Evolutionary conservation across 2,888 invertebrate genomes (phyloP), one percentile per base, ranked within the genome.

Genomic region (Ectemnius continuus): DNA sequence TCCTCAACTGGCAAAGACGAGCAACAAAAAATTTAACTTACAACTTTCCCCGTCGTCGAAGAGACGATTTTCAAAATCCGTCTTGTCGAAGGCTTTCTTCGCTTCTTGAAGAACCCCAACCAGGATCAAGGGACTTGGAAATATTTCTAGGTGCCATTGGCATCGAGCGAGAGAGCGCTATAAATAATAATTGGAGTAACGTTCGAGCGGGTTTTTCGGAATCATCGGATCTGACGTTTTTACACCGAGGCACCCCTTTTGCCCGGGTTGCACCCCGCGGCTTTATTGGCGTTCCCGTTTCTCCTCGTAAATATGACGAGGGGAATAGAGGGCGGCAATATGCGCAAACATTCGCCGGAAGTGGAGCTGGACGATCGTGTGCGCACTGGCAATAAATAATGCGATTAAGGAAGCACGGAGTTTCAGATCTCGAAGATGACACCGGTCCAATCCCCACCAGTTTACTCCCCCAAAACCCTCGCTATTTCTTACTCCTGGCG

Each of bases 351-450:
- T 75, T 79, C 70, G 58, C 14, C 67, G 72, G 64, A 70, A 56
- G 67, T 36, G 18, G 60, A 67, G 73, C 59, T 0, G 23, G 78
- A 70, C 76, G 69, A 73, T 69, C 62, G 36, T 23, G 47, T 47
- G n/a, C 48, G 58, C 36, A 57, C 56, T 28, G 14, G 64, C 59
- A 70, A 72, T 78, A 80, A 80, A 78, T 80, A 78, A 78, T 52
- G 13, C 60, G 64, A 78, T 75, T 79, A 70, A 16, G 46, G 28
- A 48, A 61, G 47, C 47, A 62, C 47, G 65, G 23, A 36, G 36
- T 26, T 64, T 47, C 59, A 63, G 3, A 52, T 76, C 62, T 23
- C 23, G 23, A 56, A 23, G 26, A 48, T 26, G 28, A 23, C 52
- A n/a, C 20, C 61, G 61, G 47, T 57, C 16, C 23, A 57, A 23